Conservation (phyloP, 2,888 invertebrate species). For the Philonicus albiceps region DNA sequence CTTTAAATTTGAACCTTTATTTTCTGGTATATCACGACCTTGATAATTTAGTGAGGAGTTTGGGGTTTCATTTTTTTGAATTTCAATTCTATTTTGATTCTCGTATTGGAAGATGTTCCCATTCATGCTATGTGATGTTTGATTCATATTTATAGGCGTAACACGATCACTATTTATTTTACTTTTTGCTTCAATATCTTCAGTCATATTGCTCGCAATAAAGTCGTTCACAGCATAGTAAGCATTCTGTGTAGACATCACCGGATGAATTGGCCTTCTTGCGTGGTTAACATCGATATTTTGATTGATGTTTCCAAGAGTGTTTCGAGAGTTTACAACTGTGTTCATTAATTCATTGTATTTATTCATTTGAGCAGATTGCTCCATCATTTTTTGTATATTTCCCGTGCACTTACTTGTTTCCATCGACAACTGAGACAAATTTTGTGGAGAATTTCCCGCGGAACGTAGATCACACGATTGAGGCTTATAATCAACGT, state of each 20-base stretch:
- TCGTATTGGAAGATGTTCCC: background rate
- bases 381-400: background rate
- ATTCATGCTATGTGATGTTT: background rate
- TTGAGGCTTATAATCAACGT: background rate
- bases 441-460: background rate
- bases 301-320: background rate
- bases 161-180: background rate
- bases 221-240: background rate
- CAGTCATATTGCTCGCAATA: background rate
- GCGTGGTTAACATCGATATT: background rate
- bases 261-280: background rate
- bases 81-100: background rate
- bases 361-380: background rate
- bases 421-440: background rate
- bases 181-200: background rate
- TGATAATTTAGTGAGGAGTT: background rate
- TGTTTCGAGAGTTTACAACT: background rate
- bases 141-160: background rate
- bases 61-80: background rate
- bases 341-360: background rate
- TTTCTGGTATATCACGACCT: background rate
- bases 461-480: background rate
- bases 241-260: background rate
- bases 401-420: background rate
- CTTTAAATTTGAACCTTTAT: background rate